Evolutionary conservation across 2,797 vertebrate species (phyloP).

Genomic region (Lagorchestes hirsutus): DNA sequence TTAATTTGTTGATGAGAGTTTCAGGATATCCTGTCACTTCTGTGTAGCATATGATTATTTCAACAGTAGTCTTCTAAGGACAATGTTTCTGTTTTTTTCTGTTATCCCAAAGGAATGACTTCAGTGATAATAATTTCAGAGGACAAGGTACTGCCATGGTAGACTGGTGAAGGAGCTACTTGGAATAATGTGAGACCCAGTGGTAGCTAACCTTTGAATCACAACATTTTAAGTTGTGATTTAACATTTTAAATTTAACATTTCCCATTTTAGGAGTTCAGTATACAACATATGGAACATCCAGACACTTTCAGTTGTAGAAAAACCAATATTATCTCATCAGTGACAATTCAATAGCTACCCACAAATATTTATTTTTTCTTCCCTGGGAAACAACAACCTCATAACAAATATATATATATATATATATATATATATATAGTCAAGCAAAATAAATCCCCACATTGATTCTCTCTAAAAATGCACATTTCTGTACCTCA

Average conservation of each 20-base stretch:
- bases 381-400: not conserved
- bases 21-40: not conserved
- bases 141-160: no score
- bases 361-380: not conserved
- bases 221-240: not conserved
- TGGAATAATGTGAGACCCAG: not conserved
- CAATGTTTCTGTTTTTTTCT: not conserved
- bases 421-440: not conserved
- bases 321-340: not conserved
- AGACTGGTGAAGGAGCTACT: not conserved
- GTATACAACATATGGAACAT: not conserved
- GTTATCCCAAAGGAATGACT: not conserved
- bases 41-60: not conserved
- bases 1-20: not conserved
- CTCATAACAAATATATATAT: not conserved
- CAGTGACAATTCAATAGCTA: not conserved
- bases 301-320: not conserved
- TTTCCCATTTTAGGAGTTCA: constrained; percentile 23
- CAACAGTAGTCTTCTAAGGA: not conserved
- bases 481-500: not conserved
- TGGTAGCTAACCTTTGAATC: not conserved
- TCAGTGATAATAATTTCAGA: constrained; percentile 12
- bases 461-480: not conserved
- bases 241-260: no score
- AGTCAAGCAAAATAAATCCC: not conserved